Base-by-base conservation (phyloP, 2,888 invertebrate genomes). In the Cactoblastis cactorum region DNA sequence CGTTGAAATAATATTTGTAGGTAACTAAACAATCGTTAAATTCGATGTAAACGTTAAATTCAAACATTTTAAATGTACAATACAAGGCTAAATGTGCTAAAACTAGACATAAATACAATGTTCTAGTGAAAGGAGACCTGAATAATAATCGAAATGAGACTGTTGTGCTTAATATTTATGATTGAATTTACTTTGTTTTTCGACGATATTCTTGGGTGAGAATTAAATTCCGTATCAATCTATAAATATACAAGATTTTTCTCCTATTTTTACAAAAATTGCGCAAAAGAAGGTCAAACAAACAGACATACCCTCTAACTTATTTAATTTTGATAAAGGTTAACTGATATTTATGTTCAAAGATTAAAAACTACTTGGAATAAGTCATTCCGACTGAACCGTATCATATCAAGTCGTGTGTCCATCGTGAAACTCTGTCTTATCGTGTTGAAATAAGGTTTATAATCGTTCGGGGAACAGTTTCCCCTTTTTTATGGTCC, bases 401-500 rank as follows among this genome's bases (percentile, higher is more conserved):
- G 43, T 43, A 15, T 28, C 43, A 24, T 43, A 28, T 43, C 43
- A 17, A 43, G 28, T 28, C 43, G 28, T 15, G 15, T 11, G 6
- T 28, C 28, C 28, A 4, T 28, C 28, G 28, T 28, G 14, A 19
- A 19, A 19, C 18, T 14, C 33, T 9, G 34, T 34, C 46, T 46
- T 34, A 46, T 34, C 19, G n/a, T 19, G 33, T 46, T 46, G 46
- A 19, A 35, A 34, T 34, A 35, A 19, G 15, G 22, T 35, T 22
- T 34, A 47, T 24, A 55, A 51, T 43, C 28, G 43, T 43, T 17
- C 17, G 4, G 17, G 28, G 69, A 69, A 66, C 63, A 62, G 70
- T 71, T 68, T 67, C 62, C 51, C 54, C 39, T 12, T 67, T 65
- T 67, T 61, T 64, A 72, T 69, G 75, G 66, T 73, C 71, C 67